Percentiles rank a stretch among this genome's conserved stretches.
Evolutionary conservation across 2,888 invertebrate genomes (phyloP).

Genomic region (Eulithis testata): DNA sequence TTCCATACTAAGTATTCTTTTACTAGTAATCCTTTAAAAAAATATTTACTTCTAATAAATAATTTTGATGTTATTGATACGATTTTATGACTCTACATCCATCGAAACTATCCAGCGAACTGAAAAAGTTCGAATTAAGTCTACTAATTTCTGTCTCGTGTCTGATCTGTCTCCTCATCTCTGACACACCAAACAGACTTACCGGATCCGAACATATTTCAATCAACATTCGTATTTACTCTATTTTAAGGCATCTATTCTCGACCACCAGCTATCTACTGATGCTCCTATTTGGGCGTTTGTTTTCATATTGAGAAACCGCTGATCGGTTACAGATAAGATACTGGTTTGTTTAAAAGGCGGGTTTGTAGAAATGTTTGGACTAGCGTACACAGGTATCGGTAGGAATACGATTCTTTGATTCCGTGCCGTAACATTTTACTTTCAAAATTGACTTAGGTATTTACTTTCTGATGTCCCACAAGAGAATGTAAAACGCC

Average conservation of each 20-base stretch:
- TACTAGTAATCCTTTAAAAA: no score
- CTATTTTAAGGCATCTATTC: conserved; percentile 71
- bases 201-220: conserved; percentile 69
- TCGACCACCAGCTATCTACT: conserved; percentile 56
- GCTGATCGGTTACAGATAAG: conserved; percentile 51
- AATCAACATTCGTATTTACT: conserved; percentile 74
- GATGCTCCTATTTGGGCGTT: conserved; percentile 69
- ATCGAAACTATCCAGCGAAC: no score
- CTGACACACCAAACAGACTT: conserved; percentile 56
- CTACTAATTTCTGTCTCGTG: not conserved
- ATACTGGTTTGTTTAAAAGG: conserved; percentile 43
- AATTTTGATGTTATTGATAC: no score
- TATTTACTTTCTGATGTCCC: no score
- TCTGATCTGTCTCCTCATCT: conserved; percentile 39
- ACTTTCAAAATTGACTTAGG: no score
- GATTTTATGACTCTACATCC: no score
- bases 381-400: conserved; percentile 16
- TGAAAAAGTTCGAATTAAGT: no score
- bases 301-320: conserved; percentile 69
- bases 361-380: conserved; percentile 35
- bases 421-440: conserved; percentile 1
- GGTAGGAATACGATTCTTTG: conserved; percentile 12
- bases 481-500: no score
- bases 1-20: no score
- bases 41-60: no score